phyloP scores from a whole-genome alignment of 2,797 vertebrate genomes.

The Lerista edwardsae region DNA sequence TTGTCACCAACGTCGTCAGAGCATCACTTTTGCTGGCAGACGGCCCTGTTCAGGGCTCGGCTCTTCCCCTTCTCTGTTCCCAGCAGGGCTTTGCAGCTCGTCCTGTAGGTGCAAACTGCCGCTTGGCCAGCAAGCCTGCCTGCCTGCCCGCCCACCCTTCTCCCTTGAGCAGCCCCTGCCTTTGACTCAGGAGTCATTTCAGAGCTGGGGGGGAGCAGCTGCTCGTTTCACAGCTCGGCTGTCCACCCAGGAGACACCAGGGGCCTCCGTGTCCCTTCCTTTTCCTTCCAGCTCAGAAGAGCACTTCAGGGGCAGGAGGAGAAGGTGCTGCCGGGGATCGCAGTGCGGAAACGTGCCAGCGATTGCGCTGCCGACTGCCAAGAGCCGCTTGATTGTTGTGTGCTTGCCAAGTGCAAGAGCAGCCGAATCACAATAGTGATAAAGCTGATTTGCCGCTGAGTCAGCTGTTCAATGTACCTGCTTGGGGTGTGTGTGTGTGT shows the following conservation, averaged over 20 bases:
- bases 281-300: neutral
- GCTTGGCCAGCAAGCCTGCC: too few species aligned
- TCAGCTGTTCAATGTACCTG: neutral
- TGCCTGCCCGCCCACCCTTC: neutral
- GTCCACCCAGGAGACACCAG: neutral
- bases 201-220: neutral
- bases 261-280: accelerated
- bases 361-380: neutral
- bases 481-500: too few species aligned
- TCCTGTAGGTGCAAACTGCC: neutral
- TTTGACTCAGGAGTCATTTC: too few species aligned
- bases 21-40: too few species aligned
- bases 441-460: neutral
- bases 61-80: too few species aligned
- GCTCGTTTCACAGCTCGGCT: neutral
- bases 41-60: too few species aligned
- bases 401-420: neutral
- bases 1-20: too few species aligned
- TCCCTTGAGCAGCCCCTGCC: neutral
- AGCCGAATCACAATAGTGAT: conserved; percentile 13
- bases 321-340: conserved; percentile 22
- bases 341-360: conserved; percentile 34
- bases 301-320: neutral
- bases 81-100: neutral
- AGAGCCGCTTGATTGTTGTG: conserved; percentile 4